phyloP scores from a whole-genome alignment of 1,140 invertebrate genomes.

The Platyura marginata region DNA sequence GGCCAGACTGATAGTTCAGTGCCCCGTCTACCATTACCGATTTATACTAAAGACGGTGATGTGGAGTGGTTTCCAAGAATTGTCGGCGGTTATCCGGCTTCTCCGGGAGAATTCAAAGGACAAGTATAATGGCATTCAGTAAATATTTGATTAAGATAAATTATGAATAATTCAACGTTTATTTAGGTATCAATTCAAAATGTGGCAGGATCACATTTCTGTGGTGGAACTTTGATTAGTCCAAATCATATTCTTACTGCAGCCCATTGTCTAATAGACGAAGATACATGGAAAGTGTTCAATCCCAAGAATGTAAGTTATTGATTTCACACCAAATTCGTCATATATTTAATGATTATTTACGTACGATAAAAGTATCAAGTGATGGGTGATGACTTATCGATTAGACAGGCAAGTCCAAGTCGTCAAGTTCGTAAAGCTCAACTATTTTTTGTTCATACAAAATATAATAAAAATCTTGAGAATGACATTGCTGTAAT shows the following conservation, averaged over 20 bases:
- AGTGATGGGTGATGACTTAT: not conserved
- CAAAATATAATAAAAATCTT: not conserved
- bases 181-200: not conserved
- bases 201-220: not conserved
- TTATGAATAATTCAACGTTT: not conserved
- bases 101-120: not conserved
- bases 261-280: not conserved
- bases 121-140: not conserved
- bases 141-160: not conserved
- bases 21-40: too few relatives aligned
- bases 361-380: not conserved
- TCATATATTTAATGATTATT: not conserved
- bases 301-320: not conserved
- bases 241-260: not conserved
- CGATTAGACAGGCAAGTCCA: not conserved
- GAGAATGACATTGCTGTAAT: not conserved
- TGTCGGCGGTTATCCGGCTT: not conserved
- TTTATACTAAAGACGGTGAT: too few relatives aligned
- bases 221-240: not conserved
- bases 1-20: too few relatives aligned
- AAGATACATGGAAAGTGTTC: not conserved
- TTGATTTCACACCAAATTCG: not conserved
- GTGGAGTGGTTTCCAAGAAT: too few relatives aligned
- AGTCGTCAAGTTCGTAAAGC: not conserved
- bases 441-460: not conserved